Percentiles rank a stretch among this genome's conserved stretches.
Conservation (phyloP, 2,113 vertebrate species). For the Condylura cristata region DNA sequence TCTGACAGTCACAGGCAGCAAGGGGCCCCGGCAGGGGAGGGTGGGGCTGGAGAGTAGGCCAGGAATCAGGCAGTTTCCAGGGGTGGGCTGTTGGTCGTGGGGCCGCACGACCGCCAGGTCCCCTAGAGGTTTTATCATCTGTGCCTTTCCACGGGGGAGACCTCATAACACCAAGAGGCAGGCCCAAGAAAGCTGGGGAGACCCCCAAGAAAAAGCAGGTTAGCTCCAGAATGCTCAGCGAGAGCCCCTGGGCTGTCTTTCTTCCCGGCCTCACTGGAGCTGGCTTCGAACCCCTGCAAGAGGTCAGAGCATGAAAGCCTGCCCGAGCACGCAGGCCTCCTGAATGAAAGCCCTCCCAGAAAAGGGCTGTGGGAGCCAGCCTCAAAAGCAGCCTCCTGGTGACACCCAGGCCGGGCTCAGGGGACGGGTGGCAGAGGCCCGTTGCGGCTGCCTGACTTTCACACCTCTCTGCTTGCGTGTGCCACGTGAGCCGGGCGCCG, state of each 20-base stretch:
- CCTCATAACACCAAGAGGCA: background rate
- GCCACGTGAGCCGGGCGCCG: background rate
- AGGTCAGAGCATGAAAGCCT: background rate
- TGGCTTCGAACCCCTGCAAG: background rate
- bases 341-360: slow-evolving; percentile 4
- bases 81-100: background rate
- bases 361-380: background rate
- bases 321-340: background rate
- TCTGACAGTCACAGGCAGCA: background rate
- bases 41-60: background rate
- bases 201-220: background rate
- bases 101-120: background rate
- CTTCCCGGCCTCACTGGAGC: background rate
- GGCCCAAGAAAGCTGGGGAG: too few species aligned
- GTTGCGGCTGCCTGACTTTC: too few species aligned
- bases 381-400: background rate
- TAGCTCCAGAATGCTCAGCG: background rate
- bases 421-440: background rate
- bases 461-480: background rate
- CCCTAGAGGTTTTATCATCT: background rate
- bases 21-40: background rate
- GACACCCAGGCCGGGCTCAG: background rate
- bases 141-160: background rate
- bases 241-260: background rate
- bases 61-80: background rate